Evolutionary conservation across 2,113 vertebrate genomes (phyloP).

Genomic region (Paraplagusia blochii): DNA sequence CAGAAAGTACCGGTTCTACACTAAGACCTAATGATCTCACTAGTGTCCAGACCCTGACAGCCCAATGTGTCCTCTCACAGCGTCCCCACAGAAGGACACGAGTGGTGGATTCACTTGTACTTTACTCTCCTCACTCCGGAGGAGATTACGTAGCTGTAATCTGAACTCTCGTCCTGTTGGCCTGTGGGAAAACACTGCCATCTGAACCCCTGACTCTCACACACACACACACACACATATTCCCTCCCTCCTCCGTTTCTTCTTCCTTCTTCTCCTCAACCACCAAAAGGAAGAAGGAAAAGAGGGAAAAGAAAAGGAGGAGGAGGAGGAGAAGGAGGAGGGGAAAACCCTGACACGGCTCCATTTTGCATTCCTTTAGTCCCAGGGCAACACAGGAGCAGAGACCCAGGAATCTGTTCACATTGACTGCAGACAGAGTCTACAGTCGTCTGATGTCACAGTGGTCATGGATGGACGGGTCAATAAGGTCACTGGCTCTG

Average conservation of each 20-base stretch:
- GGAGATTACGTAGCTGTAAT: conserved; percentile 48
- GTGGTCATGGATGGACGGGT: not conserved
- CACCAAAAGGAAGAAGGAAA: conserved; percentile 37
- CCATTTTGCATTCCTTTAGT: conserved; percentile 67
- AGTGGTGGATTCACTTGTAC: conserved; percentile 29
- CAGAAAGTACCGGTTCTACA: too few species aligned
- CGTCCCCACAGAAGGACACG: not conserved
- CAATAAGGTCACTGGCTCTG: not conserved
- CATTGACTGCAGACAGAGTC: conserved; percentile 65
- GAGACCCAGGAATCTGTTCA: conserved; percentile 64
- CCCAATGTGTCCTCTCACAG: not conserved
- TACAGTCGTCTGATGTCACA: conserved; percentile 21
- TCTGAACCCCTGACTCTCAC: not conserved
- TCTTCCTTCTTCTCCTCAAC: conserved; percentile 21
- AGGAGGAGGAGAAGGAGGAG: conserved; percentile 55
- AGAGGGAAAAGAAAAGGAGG: conserved; percentile 36
- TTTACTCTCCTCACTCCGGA: conserved; percentile 31
- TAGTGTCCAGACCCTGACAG: not conserved
- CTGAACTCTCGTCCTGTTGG: conserved; percentile 47
- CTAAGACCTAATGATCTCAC: too few species aligned
- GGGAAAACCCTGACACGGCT: conserved; percentile 56
- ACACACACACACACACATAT: not conserved
- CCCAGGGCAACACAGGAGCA: conserved; percentile 59
- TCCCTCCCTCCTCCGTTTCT: conserved; percentile 7
- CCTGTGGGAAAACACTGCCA: conserved; percentile 46